Evolutionary conservation across 2,888 invertebrate genomes (phyloP).

Genomic region (Tinea semifulvella): DNA sequence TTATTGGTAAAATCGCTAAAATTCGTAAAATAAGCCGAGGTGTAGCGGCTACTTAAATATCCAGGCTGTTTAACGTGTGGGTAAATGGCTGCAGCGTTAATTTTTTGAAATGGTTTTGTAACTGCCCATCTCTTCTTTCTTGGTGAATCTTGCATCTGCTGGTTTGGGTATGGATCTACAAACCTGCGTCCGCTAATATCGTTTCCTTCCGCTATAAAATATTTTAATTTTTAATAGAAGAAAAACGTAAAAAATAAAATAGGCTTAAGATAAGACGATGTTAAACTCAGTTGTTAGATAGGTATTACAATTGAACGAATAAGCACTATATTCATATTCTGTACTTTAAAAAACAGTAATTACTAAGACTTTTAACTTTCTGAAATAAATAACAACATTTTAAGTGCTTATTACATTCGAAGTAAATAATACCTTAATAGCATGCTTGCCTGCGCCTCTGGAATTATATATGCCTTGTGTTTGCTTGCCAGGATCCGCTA

Average conservation of each 20-base stretch:
- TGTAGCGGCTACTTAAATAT: constrained; percentile 47
- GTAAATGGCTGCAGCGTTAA: constrained; percentile 25
- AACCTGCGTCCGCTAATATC: constrained; percentile 52
- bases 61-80: constrained; percentile 42
- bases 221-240: too few relatives aligned
- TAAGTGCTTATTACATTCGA: constrained; percentile 6
- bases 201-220: constrained; percentile 56
- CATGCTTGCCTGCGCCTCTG: constrained; percentile 56
- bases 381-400: not conserved
- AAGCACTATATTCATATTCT: not conserved
- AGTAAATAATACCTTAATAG: constrained; percentile 6
- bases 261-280: too few relatives aligned
- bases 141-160: constrained; percentile 55
- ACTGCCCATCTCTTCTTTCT: constrained; percentile 50
- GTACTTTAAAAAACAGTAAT: not conserved
- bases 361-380: not conserved
- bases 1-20: constrained; percentile 1
- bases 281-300: too few relatives aligned
- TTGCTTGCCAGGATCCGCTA: constrained; percentile 42
- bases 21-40: constrained; percentile 1
- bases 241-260: too few relatives aligned
- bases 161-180: constrained; percentile 56
- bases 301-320: constrained; percentile 8
- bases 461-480: constrained; percentile 54
- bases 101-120: constrained; percentile 38